phyloP scores from a whole-genome alignment of 2,888 invertebrate species.

The Hypomecis punctinalis region DNA sequence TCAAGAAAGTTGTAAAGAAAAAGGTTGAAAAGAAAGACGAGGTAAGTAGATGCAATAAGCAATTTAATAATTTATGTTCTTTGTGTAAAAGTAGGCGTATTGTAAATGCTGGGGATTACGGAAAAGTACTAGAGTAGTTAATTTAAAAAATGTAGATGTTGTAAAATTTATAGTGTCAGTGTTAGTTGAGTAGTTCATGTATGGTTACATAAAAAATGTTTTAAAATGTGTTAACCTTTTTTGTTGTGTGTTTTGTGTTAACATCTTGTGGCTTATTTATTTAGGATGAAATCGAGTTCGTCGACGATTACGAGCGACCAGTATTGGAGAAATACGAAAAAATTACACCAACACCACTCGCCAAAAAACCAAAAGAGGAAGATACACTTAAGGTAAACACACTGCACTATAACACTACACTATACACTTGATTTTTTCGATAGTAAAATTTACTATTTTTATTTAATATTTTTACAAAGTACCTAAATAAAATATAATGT shows the following conservation, averaged over 20 bases:
- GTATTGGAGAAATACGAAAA: slow-evolving; percentile 90
- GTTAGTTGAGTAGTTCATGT: slow-evolving; percentile 6
- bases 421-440: slow-evolving; percentile 26
- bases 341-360: slow-evolving; percentile 81
- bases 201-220: neutral
- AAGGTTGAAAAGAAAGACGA: slow-evolving; percentile 81
- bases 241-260: slow-evolving; percentile 64
- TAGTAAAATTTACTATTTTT: too few relatives aligned
- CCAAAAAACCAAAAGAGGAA: slow-evolving; percentile 81
- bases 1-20: slow-evolving; percentile 79
- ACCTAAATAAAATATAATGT: slow-evolving; percentile 4
- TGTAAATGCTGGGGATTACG: slow-evolving; percentile 9
- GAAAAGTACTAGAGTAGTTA: slow-evolving; percentile 10
- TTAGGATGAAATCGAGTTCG: slow-evolving; percentile 81
- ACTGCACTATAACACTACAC: slow-evolving; percentile 55
- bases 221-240: slow-evolving; percentile 44
- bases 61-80: neutral
- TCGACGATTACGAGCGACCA: slow-evolving; percentile 91
- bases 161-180: slow-evolving; percentile 8
- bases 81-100: slow-evolving; percentile 18
- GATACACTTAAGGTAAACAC: slow-evolving; percentile 78
- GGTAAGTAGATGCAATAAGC: slow-evolving; percentile 67
- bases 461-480: slow-evolving; percentile 9
- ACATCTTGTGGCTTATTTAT: slow-evolving; percentile 73
- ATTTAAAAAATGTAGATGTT: slow-evolving; percentile 14